Base-by-base conservation (phyloP, 2,888 invertebrate species). In the Lasioglossum zephyrum region DNA sequence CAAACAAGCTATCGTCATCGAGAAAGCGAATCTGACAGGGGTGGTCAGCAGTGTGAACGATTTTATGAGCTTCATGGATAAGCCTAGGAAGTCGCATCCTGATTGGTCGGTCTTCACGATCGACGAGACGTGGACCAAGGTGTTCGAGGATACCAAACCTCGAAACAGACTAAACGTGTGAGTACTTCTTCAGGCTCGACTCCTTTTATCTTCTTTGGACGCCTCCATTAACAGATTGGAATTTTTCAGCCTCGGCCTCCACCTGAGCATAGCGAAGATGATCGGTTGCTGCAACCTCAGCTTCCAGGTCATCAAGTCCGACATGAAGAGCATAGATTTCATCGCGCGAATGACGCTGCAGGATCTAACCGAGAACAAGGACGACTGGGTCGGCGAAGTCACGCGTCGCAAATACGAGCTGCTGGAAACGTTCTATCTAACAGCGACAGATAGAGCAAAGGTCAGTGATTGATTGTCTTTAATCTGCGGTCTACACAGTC, bases 371-470 rank as follows among this genome's bases (percentile, higher is more conserved):
- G 78, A 80, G 47, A 89, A 89, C 77, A 92, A 93, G 0, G 92
- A 84, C 11, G 87, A 77, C 8, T 94, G 93, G 94, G 93, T 94
- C 63, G 90, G 81, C 1, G 89, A 94, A 73, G 90, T 93, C 39
- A 92, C 91, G 0, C 84, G 85, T 72, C 91, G 92, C 63, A 87
- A 92, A 74, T 80, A 85, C 8, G 88, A 94, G 66, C 81, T 94
- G 72, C 81, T 94, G 36, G 92, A 94, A 82, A 87, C 94, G 44
- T 94, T 94, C 87, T 94, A 93, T 66, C 87, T 94, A 31, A 94
- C 94, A 1, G 87, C 90, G 2, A 88, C 91, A 1, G 93, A 94
- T 85, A 90, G 90, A 41, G 72, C 91, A 49, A 94, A 94, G 93
- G 94, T 94, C 79, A 53, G 82, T 84, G 76, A 31, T 69, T 8